Evolutionary conservation across 2,888 invertebrate species (phyloP), one percentile per base, ranked within the genome.

Genomic region (Scrobipalpa costella): DNA sequence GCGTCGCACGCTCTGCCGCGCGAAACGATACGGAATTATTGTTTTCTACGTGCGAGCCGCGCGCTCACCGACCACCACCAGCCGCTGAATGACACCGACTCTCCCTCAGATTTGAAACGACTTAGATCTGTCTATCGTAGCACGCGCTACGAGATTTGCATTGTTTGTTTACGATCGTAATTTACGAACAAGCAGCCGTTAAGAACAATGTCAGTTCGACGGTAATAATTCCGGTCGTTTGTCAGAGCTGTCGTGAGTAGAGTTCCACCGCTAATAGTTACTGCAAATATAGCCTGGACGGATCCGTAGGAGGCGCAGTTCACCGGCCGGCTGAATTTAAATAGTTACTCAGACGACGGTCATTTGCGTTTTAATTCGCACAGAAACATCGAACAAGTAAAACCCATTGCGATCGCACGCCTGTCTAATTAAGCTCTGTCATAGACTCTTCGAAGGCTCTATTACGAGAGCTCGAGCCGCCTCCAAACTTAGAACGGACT

Each of bases 361-460:
- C 81, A 83, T 83, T 82, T 74, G 74, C 73, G 72, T 75, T 74
- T 80, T 79, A 84, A 80, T 85, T 86, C 71, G 72, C 73, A 65
- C 74, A 74, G 75, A 83, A 85, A 85, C 82, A 84, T 79, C 74
- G 80, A 85, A 90, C 90, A 88, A 89, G 90, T 85, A 90, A 90
- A 91, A 85, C 89, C 90, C 90, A 91, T 90, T 84, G 83, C 82
- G 82, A 85, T 83, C 85, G 79, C 80, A 82, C 89, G 90, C 86
- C 88, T 90, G 90, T 91, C 91, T 91, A 88, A 91, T 91, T 91
- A 91, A 84, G 87, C 86, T 86, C 86, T 89, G 90, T 90, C 90
- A 90, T 90, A 90, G 88, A 86, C 88, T 89, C 86, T 87, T 89
- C 90, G 90, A 88, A 90, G 88, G 87, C 88, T 91, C 90, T 90